Evolutionary conservation across 2,888 invertebrate genomes (phyloP).

Genomic region (Tenthredo distinguenda): DNA sequence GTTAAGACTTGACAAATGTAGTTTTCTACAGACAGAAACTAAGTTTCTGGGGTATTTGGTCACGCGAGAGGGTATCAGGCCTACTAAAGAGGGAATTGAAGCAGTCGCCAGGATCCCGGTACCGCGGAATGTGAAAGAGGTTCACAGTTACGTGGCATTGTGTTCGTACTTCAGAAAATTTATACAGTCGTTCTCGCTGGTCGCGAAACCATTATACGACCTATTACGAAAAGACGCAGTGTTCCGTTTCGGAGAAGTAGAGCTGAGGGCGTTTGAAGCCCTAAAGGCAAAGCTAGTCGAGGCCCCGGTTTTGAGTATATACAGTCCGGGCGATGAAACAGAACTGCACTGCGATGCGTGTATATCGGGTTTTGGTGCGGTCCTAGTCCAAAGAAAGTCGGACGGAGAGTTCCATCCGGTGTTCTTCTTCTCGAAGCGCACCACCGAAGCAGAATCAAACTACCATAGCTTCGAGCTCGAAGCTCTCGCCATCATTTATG

Average conservation of each 20-base stretch:
- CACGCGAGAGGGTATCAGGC: neutral
- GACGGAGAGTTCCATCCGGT: constrained; percentile 43
- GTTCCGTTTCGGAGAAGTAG: constrained; percentile 60
- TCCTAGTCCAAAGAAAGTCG: constrained; percentile 18
- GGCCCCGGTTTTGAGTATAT: constrained; percentile 64
- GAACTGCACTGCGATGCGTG: constrained; percentile 52
- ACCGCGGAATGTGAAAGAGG: constrained; percentile 50
- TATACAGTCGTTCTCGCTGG: constrained; percentile 57
- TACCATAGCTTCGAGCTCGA: constrained; percentile 59
- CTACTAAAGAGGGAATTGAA: neutral
- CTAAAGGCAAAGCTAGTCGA: constrained; percentile 56
- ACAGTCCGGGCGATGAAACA: constrained; percentile 60
- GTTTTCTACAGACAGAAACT: constrained; percentile 23
- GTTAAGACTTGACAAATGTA: neutral
- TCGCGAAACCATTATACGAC: constrained; percentile 66
- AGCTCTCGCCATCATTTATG: constrained; percentile 63
- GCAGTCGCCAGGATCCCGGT: constrained; percentile 26
- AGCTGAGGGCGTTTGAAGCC: constrained; percentile 59
- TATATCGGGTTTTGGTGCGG: constrained; percentile 26
- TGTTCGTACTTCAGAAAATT: constrained; percentile 62
- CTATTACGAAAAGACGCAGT: constrained; percentile 56
- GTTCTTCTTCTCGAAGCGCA: constrained; percentile 48
- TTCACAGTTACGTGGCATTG: constrained; percentile 61
- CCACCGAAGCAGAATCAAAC: constrained; percentile 52
- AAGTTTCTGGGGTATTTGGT: neutral